These are phyloP conservation scores for Ranitomeya variabilis DNA, from an alignment of 2,113 vertebrate genomes.

Conservation along the genomic window DNA sequence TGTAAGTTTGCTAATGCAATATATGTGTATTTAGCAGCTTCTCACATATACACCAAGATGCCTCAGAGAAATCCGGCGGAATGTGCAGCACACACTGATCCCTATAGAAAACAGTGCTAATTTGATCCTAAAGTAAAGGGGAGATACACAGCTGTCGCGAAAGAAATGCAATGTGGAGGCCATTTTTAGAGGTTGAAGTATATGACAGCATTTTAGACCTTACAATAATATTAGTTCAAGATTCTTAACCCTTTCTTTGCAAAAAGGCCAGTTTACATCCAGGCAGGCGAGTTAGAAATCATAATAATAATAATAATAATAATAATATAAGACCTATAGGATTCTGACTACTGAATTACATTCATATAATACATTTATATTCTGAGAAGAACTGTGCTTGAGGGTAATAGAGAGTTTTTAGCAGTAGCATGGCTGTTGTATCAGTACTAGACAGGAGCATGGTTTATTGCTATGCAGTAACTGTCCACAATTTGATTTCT, in stretches of 20 bases:
- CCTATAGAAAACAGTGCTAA: constrained; percentile 47
- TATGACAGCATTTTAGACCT: constrained; percentile 21
- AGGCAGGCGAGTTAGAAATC: background rate
- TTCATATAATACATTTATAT: background rate
- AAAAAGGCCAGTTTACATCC: background rate
- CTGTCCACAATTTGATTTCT: too few relatives aligned
- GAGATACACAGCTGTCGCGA: constrained; percentile 26
- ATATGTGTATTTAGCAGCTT: constrained; percentile 52
- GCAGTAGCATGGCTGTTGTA: too few relatives aligned
- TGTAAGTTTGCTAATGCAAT: constrained; percentile 31
- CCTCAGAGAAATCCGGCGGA: constrained; percentile 30
- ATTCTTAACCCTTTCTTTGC: constrained; percentile 14
- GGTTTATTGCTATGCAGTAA: too few relatives aligned
- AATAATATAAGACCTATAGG: background rate
- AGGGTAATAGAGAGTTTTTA: too few relatives aligned
- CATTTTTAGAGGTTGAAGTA: constrained; percentile 42
- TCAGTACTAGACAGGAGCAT: too few relatives aligned
- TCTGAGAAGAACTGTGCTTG: background rate
- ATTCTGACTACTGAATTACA: background rate
- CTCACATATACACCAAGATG: constrained; percentile 47
- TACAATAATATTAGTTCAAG: constrained; percentile 16
- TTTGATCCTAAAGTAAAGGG: constrained; percentile 40
- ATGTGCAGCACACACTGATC: constrained; percentile 40
- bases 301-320: background rate
- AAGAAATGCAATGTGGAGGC: constrained; percentile 14